Percentiles rank a stretch among this genome's conserved stretches.
Conservation (phyloP, 2,797 vertebrate genomes). For the Choloepus didactylus region DNA sequence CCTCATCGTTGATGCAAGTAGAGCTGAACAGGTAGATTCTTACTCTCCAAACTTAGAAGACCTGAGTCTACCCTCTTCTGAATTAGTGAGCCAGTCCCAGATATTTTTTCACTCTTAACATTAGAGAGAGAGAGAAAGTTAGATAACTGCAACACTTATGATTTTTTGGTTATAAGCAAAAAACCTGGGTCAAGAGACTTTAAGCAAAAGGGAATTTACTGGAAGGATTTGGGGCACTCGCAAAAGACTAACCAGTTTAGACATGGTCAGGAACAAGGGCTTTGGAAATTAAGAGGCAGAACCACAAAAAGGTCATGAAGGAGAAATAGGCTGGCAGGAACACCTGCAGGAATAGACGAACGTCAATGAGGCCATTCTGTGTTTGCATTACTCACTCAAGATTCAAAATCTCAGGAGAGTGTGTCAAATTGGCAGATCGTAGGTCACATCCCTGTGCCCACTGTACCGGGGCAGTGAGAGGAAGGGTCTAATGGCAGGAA, state of each 20-base stretch:
- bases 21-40: neutral
- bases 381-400: neutral
- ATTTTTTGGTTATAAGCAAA: neutral
- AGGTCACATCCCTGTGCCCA: neutral
- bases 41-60: neutral
- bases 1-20: neutral
- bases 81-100: neutral
- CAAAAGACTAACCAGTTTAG: neutral
- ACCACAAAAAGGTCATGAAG: neutral
- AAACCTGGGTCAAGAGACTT: neutral
- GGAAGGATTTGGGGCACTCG: neutral
- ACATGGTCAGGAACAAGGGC: neutral
- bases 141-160: neutral
- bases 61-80: conserved; percentile 19
- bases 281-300: neutral
- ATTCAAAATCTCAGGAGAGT: conserved; percentile 2
- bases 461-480: neutral
- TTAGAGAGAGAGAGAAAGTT: neutral
- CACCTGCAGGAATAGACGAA: neutral
- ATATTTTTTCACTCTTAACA: neutral
- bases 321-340: neutral
- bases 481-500: neutral
- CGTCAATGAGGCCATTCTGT: neutral
- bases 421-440: neutral
- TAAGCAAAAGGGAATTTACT: neutral